Conservation (phyloP, 2,113 vertebrate genomes). For the Polyodon spathula region DNA sequence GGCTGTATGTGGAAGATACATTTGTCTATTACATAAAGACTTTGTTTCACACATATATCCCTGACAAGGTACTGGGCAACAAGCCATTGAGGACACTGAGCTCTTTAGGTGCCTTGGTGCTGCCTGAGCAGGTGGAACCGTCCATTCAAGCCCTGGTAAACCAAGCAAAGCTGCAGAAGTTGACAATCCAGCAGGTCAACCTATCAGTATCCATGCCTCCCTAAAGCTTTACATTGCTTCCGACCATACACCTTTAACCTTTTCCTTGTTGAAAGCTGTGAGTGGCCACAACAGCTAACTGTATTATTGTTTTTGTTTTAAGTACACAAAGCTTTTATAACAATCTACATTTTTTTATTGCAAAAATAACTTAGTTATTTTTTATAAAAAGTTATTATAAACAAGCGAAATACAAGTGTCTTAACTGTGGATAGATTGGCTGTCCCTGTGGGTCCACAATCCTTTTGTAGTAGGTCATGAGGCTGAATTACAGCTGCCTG, state of each 20-base stretch:
- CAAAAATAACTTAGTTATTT: too few relatives aligned
- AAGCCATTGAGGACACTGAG: not conserved
- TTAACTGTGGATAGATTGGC: too few relatives aligned
- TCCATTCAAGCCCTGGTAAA: conserved; percentile 71
- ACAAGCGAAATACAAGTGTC: too few relatives aligned
- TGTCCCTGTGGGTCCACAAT: too few relatives aligned
- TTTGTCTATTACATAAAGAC: conserved; percentile 93
- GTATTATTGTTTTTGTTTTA: too few relatives aligned
- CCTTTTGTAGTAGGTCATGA: too few relatives aligned
- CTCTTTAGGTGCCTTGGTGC: not conserved
- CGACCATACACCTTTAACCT: conserved; percentile 91
- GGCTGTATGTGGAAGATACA: conserved; percentile 92
- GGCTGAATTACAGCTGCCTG: too few relatives aligned
- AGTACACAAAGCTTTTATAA: too few relatives aligned
- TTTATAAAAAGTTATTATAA: too few relatives aligned
- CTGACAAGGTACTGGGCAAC: conserved; percentile 39
- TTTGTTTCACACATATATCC: conserved; percentile 85
- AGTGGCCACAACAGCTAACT: too few relatives aligned
- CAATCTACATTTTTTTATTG: too few relatives aligned
- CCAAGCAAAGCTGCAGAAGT: conserved; percentile 68
- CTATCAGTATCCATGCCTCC: conserved; percentile 90
- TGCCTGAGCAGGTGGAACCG: conserved; percentile 64
- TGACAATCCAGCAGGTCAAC: conserved; percentile 77
- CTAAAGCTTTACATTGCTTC: conserved; percentile 95
- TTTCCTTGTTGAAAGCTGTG: conserved; percentile 88